Evolutionary conservation across 2,113 vertebrate species (phyloP).

Genomic region (Gavia stellata): DNA sequence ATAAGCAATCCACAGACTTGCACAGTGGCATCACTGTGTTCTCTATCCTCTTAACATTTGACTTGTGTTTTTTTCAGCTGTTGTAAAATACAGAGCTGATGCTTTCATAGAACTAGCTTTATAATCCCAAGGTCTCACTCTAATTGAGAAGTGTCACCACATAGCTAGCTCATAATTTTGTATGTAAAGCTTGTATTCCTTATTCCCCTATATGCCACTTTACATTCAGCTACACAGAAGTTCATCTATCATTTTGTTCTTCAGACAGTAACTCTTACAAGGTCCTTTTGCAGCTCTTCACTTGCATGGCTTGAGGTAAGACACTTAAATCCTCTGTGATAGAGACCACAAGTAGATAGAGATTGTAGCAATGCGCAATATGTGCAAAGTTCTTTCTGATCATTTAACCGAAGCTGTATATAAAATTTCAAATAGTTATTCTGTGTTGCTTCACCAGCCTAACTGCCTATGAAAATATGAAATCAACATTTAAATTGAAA

Average conservation of each 20-base stretch:
- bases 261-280: neutral
- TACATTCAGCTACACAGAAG: neutral
- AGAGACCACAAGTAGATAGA: neutral
- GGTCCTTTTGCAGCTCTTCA: neutral
- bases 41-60: neutral
- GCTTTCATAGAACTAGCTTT: neutral
- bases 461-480: slow-evolving; percentile 4
- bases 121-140: neutral
- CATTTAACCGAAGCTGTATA: neutral
- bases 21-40: neutral
- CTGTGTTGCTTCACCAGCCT: neutral
- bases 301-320: neutral
- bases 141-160: neutral
- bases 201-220: neutral
- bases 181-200: neutral
- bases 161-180: neutral
- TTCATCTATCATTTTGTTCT: neutral
- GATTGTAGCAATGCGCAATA: neutral
- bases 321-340: neutral
- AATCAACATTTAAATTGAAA: neutral
- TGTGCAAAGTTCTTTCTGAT: neutral
- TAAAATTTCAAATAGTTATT: neutral
- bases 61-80: neutral
- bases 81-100: neutral
- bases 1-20: neutral